These are phyloP conservation scores for Saiga tatarica DNA, from an alignment of 2,113 vertebrate genomes.

Conservation along the genomic window DNA sequence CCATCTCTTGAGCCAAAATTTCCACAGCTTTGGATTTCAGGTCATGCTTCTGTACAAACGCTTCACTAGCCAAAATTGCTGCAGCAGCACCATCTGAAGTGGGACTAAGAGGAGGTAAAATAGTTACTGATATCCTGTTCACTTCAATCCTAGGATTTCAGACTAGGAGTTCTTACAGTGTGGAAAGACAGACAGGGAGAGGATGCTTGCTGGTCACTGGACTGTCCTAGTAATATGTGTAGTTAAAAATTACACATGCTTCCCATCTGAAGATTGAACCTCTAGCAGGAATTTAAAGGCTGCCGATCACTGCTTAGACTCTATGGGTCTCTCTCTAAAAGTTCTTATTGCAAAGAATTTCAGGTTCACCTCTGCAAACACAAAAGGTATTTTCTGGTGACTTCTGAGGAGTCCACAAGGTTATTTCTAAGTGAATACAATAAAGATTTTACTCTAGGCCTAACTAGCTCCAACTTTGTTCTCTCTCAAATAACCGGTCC, in stretches of 20 bases:
- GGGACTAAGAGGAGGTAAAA: constrained; percentile 84
- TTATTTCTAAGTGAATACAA: background rate
- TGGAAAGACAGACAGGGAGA: background rate
- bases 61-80: constrained; percentile 90
- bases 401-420: background rate
- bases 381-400: background rate
- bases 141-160: background rate
- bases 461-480: background rate
- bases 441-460: background rate
- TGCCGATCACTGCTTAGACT: background rate
- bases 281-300: background rate
- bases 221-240: background rate
- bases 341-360: background rate
- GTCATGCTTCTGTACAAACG: constrained; percentile 85
- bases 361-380: background rate
- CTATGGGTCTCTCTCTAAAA: background rate
- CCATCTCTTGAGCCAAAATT: constrained; percentile 96
- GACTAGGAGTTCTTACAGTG: background rate
- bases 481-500: background rate
- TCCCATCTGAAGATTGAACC: background rate
- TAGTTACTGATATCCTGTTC: background rate
- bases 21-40: constrained; percentile 92
- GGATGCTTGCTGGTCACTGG: background rate
- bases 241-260: background rate
- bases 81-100: constrained; percentile 96